Evolutionary conservation across 2,888 invertebrate genomes (phyloP).

Genomic region (Nematopogon swammerdamellus): DNA sequence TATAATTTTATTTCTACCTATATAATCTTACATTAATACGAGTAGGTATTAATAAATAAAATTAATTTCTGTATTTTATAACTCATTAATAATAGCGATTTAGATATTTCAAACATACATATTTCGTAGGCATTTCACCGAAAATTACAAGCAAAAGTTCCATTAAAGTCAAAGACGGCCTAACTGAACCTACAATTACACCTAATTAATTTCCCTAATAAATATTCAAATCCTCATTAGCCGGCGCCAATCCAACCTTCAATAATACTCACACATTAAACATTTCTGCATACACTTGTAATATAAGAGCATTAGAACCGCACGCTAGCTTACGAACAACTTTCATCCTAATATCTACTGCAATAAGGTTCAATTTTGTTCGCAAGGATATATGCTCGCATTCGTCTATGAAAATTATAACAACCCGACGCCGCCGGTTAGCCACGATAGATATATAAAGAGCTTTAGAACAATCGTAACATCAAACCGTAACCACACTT

Average conservation of each 20-base stretch:
- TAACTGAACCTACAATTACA: too few relatives aligned
- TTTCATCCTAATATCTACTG: background rate
- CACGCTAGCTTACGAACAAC: background rate
- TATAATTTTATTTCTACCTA: too few relatives aligned
- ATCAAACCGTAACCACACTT: slow-evolving; percentile 38
- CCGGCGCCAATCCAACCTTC: background rate
- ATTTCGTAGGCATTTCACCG: too few relatives aligned
- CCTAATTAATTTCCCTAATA: too few relatives aligned
- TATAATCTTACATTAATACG: too few relatives aligned
- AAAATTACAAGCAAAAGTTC: too few relatives aligned
- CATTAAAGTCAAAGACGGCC: too few relatives aligned
- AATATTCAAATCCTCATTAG: background rate
- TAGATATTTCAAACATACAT: too few relatives aligned
- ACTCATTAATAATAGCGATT: too few relatives aligned
- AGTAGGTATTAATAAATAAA: too few relatives aligned
- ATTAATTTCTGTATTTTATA: too few relatives aligned
- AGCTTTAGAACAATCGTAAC: slow-evolving; percentile 32
- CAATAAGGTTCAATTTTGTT: background rate
- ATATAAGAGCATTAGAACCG: background rate
- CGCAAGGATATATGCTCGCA: slow-evolving; percentile 23
- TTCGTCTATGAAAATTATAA: slow-evolving; percentile 52
- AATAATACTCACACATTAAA: background rate
- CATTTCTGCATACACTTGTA: background rate
- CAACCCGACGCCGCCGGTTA: slow-evolving; percentile 37
- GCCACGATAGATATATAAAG: slow-evolving; percentile 54